Evolutionary conservation across 1,140 invertebrate species (phyloP).

Genomic region (Acromyrmex echinatior): DNA sequence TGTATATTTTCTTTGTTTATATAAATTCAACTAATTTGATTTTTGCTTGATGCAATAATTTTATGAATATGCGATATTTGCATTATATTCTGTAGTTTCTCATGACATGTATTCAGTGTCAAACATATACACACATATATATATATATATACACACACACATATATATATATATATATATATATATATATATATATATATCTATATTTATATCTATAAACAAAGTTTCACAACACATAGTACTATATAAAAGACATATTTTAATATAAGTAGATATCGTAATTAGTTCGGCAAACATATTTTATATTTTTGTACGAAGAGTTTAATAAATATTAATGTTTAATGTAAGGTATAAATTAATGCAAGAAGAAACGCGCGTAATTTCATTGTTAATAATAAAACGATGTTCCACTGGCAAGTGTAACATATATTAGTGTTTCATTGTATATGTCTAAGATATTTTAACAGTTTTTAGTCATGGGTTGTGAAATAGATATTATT

Average conservation of each 20-base stretch:
- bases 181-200: too few species aligned
- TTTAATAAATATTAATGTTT: slow-evolving; percentile 55
- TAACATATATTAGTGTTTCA: slow-evolving; percentile 50
- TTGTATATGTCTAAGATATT: slow-evolving; percentile 63
- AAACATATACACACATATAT: neutral
- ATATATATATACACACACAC: too few species aligned
- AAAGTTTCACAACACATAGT: slow-evolving; percentile 35
- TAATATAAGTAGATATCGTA: slow-evolving; percentile 55
- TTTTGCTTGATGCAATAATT: neutral
- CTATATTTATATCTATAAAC: neutral
- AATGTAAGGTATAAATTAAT: slow-evolving; percentile 27
- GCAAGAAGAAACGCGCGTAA: slow-evolving; percentile 18
- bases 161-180: too few species aligned
- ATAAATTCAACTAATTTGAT: slow-evolving; percentile 4
- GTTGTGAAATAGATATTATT: slow-evolving; percentile 77
- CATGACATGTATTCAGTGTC: slow-evolving; percentile 21
- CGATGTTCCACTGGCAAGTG: slow-evolving; percentile 34
- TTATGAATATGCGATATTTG: slow-evolving; percentile 1
- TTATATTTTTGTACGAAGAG: slow-evolving; percentile 77
- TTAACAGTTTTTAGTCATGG: slow-evolving; percentile 70
- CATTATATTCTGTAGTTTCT: slow-evolving; percentile 15
- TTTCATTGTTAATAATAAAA: slow-evolving; percentile 45
- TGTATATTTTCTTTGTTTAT: neutral
- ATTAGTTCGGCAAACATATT: slow-evolving; percentile 73
- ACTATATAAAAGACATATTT: slow-evolving; percentile 9